Percentiles rank a stretch among this genome's conserved stretches.
These are phyloP conservation scores for Dendrocincla fuliginosa DNA, from an alignment of 2,797 vertebrate species.

Conservation along the genomic window DNA sequence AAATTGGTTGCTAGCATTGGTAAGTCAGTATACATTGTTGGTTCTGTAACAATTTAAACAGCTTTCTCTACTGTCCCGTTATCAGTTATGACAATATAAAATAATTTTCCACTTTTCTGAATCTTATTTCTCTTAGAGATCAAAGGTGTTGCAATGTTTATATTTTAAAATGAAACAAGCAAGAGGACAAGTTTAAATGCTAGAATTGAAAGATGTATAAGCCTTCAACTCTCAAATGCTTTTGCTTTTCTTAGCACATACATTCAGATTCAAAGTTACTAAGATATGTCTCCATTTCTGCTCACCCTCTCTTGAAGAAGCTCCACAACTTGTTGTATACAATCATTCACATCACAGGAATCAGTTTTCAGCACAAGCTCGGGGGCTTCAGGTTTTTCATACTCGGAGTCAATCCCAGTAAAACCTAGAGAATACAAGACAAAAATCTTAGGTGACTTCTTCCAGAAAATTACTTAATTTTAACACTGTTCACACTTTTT, in stretches of 20 bases:
- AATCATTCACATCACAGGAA: conserved; percentile 94
- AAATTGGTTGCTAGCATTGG: background rate
- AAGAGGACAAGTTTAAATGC: background rate
- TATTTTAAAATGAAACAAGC: background rate
- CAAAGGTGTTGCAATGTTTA: background rate
- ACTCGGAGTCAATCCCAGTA: conserved; percentile 96
- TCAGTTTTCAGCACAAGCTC: conserved; percentile 97
- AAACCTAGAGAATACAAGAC: conserved; percentile 81
- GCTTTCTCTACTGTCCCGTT: background rate
- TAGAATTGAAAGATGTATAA: background rate
- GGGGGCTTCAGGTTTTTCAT: conserved; percentile 96
- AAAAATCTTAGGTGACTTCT: background rate
- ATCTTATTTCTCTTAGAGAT: background rate
- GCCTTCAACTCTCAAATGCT: background rate
- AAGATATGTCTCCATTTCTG: background rate
- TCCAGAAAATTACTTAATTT: background rate
- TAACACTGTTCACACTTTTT: background rate
- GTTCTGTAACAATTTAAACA: background rate
- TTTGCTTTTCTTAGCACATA: background rate
- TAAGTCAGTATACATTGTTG: background rate
- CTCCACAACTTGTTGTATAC: conserved; percentile 95
- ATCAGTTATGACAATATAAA: background rate
- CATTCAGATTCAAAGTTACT: background rate
- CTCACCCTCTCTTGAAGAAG: conserved; percentile 95
- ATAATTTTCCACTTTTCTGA: background rate